phyloP scores from a whole-genome alignment of 2,888 invertebrate species.

The Baccha elongata region DNA sequence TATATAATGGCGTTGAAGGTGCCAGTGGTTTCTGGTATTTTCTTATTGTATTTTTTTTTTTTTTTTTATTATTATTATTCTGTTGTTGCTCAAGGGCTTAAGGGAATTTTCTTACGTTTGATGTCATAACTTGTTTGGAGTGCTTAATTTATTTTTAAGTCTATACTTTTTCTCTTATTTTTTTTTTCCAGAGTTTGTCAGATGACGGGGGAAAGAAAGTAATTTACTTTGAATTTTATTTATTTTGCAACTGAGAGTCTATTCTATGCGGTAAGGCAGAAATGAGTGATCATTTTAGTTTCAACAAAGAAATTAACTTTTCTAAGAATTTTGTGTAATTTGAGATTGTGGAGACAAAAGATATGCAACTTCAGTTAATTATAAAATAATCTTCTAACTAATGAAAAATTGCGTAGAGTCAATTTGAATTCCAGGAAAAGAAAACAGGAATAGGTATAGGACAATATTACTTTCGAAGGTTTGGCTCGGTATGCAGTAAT shows the following conservation, averaged over 20 bases:
- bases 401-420: neutral
- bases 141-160: slow-evolving; percentile 41
- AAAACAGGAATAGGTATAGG: neutral
- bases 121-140: slow-evolving; percentile 42
- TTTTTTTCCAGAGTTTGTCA: neutral
- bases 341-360: slow-evolving; percentile 2
- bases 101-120: slow-evolving; percentile 11
- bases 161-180: slow-evolving; percentile 11
- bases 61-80: neutral
- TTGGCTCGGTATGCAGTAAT: neutral
- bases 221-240: neutral
- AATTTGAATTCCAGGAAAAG: neutral
- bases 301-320: neutral
- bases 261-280: neutral
- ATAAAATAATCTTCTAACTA: neutral
- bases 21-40: neutral
- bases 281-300: slow-evolving; percentile 13
- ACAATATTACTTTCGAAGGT: neutral
- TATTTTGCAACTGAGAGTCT: neutral
- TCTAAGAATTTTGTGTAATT: neutral
- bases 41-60: neutral
- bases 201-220: neutral
- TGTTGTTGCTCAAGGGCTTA: neutral
- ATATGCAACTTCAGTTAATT: neutral
- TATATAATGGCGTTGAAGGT: neutral